A percentile compares a stretch with the other conserved stretches of the same genome.
phyloP scores from a whole-genome alignment of 2,113 vertebrate species.

The Etheostoma cragini region DNA sequence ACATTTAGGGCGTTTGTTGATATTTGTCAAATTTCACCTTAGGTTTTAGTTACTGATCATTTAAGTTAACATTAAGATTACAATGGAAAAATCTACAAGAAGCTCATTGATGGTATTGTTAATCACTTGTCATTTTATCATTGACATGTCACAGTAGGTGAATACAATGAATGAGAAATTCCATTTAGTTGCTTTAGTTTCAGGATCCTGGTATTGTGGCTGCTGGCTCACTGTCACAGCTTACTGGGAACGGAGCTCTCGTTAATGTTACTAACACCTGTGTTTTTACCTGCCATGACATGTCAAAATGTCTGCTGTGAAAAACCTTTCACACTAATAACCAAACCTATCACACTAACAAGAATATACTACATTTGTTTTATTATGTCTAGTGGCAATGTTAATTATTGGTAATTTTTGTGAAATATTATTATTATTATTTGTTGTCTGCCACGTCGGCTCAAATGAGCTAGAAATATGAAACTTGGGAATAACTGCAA shows the following conservation, averaged over 20 bases:
- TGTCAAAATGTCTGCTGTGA: not conserved
- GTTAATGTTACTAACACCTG: not conserved
- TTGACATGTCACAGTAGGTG: not conserved
- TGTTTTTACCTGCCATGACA: not conserved
- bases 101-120: not conserved
- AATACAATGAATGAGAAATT: not conserved
- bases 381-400: not conserved
- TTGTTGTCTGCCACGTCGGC: no score
- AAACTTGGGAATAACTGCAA: no score
- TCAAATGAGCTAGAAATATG: no score
- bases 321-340: not conserved
- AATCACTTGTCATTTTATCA: not conserved
- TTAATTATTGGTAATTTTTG: not conserved
- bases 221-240: not conserved
- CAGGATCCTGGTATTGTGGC: no score
- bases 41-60: conserved; percentile 28
- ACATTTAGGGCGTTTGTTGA: conserved; percentile 3
- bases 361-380: not conserved
- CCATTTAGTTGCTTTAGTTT: not conserved
- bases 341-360: not conserved
- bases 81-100: not conserved
- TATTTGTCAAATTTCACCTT: conserved; percentile 24
- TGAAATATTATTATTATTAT: not conserved
- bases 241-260: not conserved
- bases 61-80: not conserved